A percentile compares a stretch with the other conserved stretches of the same genome.
Evolutionary conservation across 2,888 invertebrate species (phyloP).

Genomic region (Macaria liturata): DNA sequence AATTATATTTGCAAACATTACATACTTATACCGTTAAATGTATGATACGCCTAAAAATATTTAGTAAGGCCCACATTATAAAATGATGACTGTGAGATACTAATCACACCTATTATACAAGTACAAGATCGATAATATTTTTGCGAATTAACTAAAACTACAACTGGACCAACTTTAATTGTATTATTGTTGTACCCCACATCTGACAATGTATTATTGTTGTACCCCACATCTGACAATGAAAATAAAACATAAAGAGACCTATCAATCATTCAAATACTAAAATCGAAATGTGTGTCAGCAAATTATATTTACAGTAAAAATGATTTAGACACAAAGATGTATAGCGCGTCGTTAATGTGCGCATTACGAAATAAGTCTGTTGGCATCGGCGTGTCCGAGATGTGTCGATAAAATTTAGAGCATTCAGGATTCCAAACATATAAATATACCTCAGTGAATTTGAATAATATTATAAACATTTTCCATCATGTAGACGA

Average conservation of each 20-base stretch:
- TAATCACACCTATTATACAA: conserved; percentile 1
- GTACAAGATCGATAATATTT: too few relatives aligned
- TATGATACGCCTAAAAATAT: conserved; percentile 7
- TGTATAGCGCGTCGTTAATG: conserved; percentile 1
- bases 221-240: not conserved
- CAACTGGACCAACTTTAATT: too few relatives aligned
- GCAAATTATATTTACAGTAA: conserved; percentile 12
- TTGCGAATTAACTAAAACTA: too few relatives aligned
- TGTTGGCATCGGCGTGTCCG: not conserved
- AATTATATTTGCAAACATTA: conserved; percentile 35
- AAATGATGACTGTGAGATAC: not conserved
- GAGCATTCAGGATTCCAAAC: conserved; percentile 26
- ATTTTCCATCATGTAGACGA: conserved; percentile 62
- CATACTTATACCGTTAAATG: conserved; percentile 3
- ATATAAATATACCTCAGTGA: conserved; percentile 44
- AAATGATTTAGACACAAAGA: conserved; percentile 4
- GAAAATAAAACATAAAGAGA: not conserved
- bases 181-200: not conserved
- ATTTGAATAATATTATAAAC: conserved; percentile 79
- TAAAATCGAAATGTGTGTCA: too few relatives aligned
- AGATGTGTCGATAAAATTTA: conserved; percentile 13
- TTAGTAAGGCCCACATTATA: conserved; percentile 4
- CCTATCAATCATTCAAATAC: too few relatives aligned
- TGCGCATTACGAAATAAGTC: not conserved
- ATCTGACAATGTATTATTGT: not conserved